Percentiles rank a stretch among this genome's conserved stretches.
Conservation (phyloP, 2,797 vertebrate genomes). For the Artibeus jamaicensis region DNA sequence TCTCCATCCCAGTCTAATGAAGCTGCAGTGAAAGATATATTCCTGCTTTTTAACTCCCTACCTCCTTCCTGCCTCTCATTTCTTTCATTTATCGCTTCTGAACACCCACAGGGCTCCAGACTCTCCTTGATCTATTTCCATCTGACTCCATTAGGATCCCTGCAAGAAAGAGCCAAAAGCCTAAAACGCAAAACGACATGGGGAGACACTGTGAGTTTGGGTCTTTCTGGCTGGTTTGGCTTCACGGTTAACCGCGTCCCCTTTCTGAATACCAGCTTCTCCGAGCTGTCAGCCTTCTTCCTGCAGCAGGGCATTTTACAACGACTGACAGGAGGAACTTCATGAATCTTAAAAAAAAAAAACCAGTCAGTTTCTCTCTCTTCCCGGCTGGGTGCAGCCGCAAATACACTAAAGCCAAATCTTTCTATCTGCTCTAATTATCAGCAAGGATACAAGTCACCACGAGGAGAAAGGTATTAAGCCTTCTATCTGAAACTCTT, state of each 20-base stretch:
- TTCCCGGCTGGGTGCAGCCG: not conserved
- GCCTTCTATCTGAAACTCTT: conserved; percentile 37
- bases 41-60: not conserved
- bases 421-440: conserved; percentile 71
- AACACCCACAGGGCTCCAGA: not conserved
- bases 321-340: conserved; percentile 57
- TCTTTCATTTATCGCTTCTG: conserved; percentile 8
- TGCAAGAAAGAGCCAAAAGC: not conserved
- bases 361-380: conserved; percentile 40
- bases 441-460: conserved; percentile 47
- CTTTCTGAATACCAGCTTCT: conserved; percentile 1
- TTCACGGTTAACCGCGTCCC: not conserved
- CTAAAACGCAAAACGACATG: not conserved
- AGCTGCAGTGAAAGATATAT: not conserved
- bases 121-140: not conserved
- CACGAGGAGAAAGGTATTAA: conserved; percentile 25
- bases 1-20: not conserved
- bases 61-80: not conserved
- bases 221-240: not conserved
- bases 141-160: not conserved
- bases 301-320: conserved; percentile 58
- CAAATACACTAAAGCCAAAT: conserved; percentile 57
- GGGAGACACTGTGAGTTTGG: not conserved
- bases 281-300: not conserved
- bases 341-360: conserved; percentile 66